Evolutionary conservation across 2,888 invertebrate species (phyloP).

Genomic region (Notodonta dromedarius): DNA sequence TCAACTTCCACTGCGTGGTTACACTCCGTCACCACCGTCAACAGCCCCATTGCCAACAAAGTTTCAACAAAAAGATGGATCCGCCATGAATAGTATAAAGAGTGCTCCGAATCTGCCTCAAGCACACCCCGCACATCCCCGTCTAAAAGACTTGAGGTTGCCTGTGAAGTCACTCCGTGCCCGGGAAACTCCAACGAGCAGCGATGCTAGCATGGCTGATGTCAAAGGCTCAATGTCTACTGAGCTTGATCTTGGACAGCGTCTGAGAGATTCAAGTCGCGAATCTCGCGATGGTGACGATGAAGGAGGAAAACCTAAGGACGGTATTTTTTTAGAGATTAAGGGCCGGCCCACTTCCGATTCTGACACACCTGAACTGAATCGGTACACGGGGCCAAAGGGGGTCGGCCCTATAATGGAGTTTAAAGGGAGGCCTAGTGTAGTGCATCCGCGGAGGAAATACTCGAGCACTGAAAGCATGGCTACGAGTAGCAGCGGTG

Average conservation of each 20-base stretch:
- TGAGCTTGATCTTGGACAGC: constrained; percentile 79
- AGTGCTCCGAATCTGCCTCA: constrained; percentile 91
- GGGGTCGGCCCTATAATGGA: constrained; percentile 85
- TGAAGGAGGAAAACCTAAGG: constrained; percentile 88
- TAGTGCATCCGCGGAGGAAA: constrained; percentile 81
- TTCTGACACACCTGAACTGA: constrained; percentile 81
- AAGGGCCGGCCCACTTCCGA: constrained; percentile 87
- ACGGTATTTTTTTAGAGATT: constrained; percentile 89
- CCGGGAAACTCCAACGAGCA: constrained; percentile 85
- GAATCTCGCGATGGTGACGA: constrained; percentile 87
- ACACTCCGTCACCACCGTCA: constrained; percentile 92
- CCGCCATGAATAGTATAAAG: constrained; percentile 90
- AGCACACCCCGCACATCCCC: constrained; percentile 86
- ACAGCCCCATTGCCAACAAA: constrained; percentile 93
- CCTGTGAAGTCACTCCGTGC: constrained; percentile 88
- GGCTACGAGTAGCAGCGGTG: constrained; percentile 94
- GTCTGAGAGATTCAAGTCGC: constrained; percentile 77
- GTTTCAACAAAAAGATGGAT: constrained; percentile 89
- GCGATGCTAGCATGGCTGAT: constrained; percentile 86
- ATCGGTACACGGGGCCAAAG: constrained; percentile 82
- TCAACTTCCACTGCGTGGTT: constrained; percentile 87
- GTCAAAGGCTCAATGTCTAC: constrained; percentile 80
- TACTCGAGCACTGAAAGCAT: constrained; percentile 94
- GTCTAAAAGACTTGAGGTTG: constrained; percentile 89
- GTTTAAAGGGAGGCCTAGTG: constrained; percentile 86